These are phyloP conservation scores for Anguilla megastoma DNA, from an alignment of 2,797 vertebrate species.

Conservation along the genomic window DNA sequence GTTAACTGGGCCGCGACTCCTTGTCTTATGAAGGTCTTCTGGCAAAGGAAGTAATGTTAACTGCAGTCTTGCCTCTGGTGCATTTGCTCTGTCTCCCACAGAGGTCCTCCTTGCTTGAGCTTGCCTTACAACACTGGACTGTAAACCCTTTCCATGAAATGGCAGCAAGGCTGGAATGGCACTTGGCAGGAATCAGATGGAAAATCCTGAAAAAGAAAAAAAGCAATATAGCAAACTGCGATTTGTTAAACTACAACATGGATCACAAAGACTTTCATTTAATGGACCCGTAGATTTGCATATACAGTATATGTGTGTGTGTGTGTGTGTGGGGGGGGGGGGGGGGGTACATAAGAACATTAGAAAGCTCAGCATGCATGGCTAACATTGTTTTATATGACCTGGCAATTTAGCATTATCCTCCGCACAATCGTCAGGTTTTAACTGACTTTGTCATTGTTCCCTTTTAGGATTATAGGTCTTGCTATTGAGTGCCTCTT, in stretches of 20 bases:
- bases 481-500: neutral
- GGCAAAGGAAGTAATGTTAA: neutral
- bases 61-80: neutral
- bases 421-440: neutral
- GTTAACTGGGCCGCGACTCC: neutral
- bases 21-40: neutral
- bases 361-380: neutral
- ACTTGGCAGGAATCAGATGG: slow-evolving; percentile 15
- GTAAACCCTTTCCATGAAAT: neutral
- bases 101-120: neutral
- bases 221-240: neutral
- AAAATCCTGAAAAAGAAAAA: slow-evolving; percentile 18
- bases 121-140: neutral
- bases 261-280: neutral
- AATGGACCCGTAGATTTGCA: neutral
- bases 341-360: neutral
- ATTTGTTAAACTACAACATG: neutral
- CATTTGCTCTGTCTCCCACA: neutral
- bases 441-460: neutral
- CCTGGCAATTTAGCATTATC: neutral
- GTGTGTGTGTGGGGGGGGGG: neutral
- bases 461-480: neutral
- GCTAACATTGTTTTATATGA: neutral
- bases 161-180: neutral
- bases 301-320: neutral